Percentiles rank a stretch among this genome's conserved stretches.
Evolutionary conservation across 2,797 vertebrate species (phyloP).

Genomic region (Novumbra hubbsi): DNA sequence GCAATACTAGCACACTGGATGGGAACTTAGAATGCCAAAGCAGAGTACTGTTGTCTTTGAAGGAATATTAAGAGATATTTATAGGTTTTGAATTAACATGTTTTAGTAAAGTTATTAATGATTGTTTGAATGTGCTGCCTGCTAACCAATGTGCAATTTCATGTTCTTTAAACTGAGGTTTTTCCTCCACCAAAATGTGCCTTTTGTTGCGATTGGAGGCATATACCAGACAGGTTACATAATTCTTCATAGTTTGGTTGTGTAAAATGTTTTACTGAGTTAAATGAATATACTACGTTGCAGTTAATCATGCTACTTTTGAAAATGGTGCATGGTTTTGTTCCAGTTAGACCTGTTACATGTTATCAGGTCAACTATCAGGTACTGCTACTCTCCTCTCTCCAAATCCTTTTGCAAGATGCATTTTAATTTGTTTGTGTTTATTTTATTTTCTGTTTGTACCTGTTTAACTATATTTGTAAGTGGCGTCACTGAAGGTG

Average conservation of each 20-base stretch:
- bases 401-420: constrained; percentile 17
- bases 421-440: constrained; percentile 43
- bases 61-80: constrained; percentile 32
- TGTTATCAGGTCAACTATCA: constrained; percentile 39
- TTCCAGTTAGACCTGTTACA: constrained; percentile 33
- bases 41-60: constrained; percentile 58
- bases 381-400: constrained; percentile 50
- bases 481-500: constrained; percentile 55
- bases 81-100: constrained; percentile 33
- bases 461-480: constrained; percentile 52
- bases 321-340: constrained; percentile 21
- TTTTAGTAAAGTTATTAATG: constrained; percentile 33
- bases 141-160: constrained; percentile 76
- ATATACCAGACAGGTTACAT: neutral
- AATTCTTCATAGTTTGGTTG: too few relatives aligned
- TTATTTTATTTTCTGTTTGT: constrained; percentile 39
- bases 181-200: constrained; percentile 42
- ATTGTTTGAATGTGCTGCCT: constrained; percentile 49
- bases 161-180: constrained; percentile 40
- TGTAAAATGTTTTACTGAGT: too few relatives aligned
- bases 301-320: constrained; percentile 31
- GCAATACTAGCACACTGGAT: constrained; percentile 70
- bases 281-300: constrained; percentile 13
- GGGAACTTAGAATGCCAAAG: constrained; percentile 64
- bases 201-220: constrained; percentile 61